Percentiles rank a stretch among this genome's conserved stretches.
Conservation (phyloP, 2,797 vertebrate genomes). For the Chelidonichthys spinosus region DNA sequence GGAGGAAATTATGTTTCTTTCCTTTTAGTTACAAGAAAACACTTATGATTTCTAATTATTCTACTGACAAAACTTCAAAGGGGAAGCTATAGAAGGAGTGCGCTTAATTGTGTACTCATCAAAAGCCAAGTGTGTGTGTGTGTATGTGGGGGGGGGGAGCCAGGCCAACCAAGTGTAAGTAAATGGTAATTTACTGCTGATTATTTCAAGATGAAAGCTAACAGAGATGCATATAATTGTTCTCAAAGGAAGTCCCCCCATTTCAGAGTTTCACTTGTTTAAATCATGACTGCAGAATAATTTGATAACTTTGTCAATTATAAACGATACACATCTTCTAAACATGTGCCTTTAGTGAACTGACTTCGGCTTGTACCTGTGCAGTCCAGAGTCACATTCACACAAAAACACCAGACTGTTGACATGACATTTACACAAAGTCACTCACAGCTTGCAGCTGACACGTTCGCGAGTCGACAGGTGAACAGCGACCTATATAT, state of each 20-base stretch:
- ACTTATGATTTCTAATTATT: slow-evolving; percentile 11
- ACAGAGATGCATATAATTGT: slow-evolving; percentile 35
- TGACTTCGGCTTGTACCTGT: slow-evolving; percentile 32
- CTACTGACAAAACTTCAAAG: slow-evolving; percentile 47
- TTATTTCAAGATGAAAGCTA: slow-evolving; percentile 53
- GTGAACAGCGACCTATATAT: slow-evolving; percentile 45
- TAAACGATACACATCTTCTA: slow-evolving; percentile 4
- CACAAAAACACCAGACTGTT: slow-evolving; percentile 32
- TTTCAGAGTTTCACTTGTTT: slow-evolving; percentile 2
- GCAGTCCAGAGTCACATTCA: slow-evolving; percentile 23
- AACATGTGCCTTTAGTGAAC: slow-evolving; percentile 16
- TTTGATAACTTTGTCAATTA: slow-evolving; percentile 46
- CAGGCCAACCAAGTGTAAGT: slow-evolving; percentile 15
- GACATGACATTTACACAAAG: slow-evolving; percentile 52
- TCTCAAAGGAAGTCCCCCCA: slow-evolving; percentile 21
- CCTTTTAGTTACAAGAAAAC: slow-evolving; percentile 10
- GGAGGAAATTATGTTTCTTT: slow-evolving; percentile 3
- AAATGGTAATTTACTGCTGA: slow-evolving; percentile 31
- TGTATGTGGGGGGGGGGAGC: not conserved
- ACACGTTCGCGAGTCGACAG: slow-evolving; percentile 42
- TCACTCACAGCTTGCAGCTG: slow-evolving; percentile 39
- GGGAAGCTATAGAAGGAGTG: not conserved
- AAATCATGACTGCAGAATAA: not conserved
- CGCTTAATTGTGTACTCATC: slow-evolving; percentile 24
- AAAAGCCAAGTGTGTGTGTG: slow-evolving; percentile 8